Percentiles rank a stretch among this genome's conserved stretches.
Evolutionary conservation across 2,888 invertebrate species (phyloP).

Genomic region (Parapristionchus giblindavisi): DNA sequence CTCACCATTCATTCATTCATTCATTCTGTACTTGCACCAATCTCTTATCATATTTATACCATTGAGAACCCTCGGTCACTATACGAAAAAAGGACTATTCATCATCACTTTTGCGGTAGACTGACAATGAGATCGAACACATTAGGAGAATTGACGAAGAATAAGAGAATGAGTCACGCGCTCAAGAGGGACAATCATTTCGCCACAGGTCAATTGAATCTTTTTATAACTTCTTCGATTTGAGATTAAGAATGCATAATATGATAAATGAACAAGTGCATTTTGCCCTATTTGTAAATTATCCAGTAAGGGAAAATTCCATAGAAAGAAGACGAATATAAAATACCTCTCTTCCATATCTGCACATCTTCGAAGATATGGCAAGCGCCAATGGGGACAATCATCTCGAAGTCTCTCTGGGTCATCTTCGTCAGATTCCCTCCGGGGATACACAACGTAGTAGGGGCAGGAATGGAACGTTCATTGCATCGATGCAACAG

Average conservation of each 20-base stretch:
- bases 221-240: too few species aligned
- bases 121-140: too few species aligned
- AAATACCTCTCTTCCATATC: constrained; percentile 28
- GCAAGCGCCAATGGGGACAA: constrained; percentile 11
- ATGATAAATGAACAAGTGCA: too few species aligned
- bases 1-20: constrained; percentile 14
- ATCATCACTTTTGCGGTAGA: background rate
- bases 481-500: background rate
- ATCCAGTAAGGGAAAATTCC: background rate
- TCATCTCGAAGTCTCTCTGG: constrained; percentile 15
- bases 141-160: too few species aligned
- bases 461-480: background rate
- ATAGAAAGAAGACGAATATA: background rate
- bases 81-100: constrained; percentile 2
- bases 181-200: too few species aligned
- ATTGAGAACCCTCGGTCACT: constrained; percentile 24
- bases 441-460: constrained; percentile 17
- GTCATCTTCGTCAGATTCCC: constrained; percentile 23
- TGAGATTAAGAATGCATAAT: too few species aligned
- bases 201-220: too few species aligned
- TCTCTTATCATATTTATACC: background rate
- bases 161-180: too few species aligned
- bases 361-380: constrained; percentile 28
- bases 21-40: constrained; percentile 6
- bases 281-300: too few species aligned